Conservation (phyloP, 2,888 invertebrate species). For the Spodoptera picta region DNA sequence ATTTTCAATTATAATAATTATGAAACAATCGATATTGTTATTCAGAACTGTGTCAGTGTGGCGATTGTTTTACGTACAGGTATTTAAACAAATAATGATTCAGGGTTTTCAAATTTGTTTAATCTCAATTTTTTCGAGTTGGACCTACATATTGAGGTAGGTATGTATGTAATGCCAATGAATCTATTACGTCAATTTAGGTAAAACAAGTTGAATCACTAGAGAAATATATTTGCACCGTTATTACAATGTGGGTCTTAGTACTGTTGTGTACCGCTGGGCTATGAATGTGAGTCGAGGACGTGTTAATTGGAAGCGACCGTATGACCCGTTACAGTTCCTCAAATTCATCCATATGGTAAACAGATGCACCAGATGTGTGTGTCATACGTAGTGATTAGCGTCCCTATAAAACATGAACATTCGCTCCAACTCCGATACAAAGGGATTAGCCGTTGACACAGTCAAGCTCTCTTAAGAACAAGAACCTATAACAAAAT, state of each 20-base stretch:
- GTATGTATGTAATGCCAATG: constrained; percentile 5
- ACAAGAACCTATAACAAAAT: not conserved
- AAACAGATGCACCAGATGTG: constrained; percentile 83
- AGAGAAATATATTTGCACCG: constrained; percentile 23
- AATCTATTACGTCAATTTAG: constrained; percentile 14
- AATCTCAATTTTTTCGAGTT: not conserved
- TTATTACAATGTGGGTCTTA: constrained; percentile 50
- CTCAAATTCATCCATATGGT: constrained; percentile 75
- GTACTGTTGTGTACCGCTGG: constrained; percentile 36
- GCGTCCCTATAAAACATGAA: constrained; percentile 76
- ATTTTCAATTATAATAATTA: constrained; percentile 13
- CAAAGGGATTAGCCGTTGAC: constrained; percentile 70
- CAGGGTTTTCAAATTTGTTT: constrained; percentile 17
- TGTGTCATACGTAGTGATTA: constrained; percentile 77
- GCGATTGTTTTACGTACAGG: constrained; percentile 10
- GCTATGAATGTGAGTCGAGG: constrained; percentile 74
- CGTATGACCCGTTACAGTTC: constrained; percentile 84
- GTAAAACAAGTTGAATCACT: constrained; percentile 13
- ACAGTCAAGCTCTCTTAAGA: constrained; percentile 24
- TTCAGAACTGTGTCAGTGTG: constrained; percentile 19
- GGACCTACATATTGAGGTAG: too few relatives aligned
- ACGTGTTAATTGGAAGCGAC: constrained; percentile 83
- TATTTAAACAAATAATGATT: constrained; percentile 20
- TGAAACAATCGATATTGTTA: constrained; percentile 20
- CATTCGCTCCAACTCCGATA: constrained; percentile 60